Evolutionary conservation across 2,888 invertebrate species (phyloP), one percentile per base, ranked within the genome.

Genomic region (Hydrotaea cyrtoneurina): DNA sequence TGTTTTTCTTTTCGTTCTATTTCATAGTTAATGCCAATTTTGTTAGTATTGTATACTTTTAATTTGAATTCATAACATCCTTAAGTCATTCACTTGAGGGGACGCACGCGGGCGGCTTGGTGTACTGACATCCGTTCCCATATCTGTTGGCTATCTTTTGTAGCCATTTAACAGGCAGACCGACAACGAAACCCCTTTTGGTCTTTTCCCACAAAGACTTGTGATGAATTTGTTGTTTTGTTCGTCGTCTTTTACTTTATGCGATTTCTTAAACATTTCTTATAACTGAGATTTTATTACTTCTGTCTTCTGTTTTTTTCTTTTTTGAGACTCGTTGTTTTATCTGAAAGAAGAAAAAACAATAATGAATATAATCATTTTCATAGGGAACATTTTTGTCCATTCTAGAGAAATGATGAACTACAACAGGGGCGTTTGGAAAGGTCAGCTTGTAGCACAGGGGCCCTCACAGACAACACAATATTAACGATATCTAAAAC

Each of bases 31-130:
- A 85, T 85, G 76, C 73, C 77, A 89, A 90, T 89, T 91, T 31
- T 90, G 90, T 91, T 91, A 90, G 90, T 91, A 91, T 90, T 90
- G 90, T 90, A 90, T 90, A 90, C 90, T 91, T 90, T 90, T 90
- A 91, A 90, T 90, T 91, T 90, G 91, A 90, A 90, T 90, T 90
- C 90, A 91, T 89, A 90, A 90, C 90, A 90, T 89, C 86, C 86
- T 87, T 82, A 85, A 85, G 85, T 79, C 85, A 85, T 80, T 80
- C 79, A 50, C 36, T 66, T 62, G 50, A 62, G 17, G 62, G 31
- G 50, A n/a, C n/a, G 4, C 66, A 19, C n/a, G n/a, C n/a, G 43
- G 39, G 39, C 31, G 31, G 31, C 31, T 31, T 31, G 31, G 7
- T n/a, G n/a, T 4, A 31, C 31, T 19, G 15, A 26, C 5, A 21